These are phyloP conservation scores for Phymastichus coffea DNA, from an alignment of 1,140 invertebrate genomes.

Conservation along the genomic window DNA sequence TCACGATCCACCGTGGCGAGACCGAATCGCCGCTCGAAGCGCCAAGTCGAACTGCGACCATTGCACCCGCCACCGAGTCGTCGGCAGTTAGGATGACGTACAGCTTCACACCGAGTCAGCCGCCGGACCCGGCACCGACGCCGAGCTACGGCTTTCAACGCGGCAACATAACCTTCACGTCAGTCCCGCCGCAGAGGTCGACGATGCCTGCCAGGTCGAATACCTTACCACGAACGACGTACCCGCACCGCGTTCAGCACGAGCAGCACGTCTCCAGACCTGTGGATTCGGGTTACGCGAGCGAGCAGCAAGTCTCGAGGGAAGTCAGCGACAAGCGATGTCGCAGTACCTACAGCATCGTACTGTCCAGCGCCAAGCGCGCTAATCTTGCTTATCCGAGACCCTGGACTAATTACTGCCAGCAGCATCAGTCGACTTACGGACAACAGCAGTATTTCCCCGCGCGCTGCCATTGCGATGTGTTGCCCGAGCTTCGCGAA, in stretches of 20 bases:
- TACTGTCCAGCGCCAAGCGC: constrained; percentile 49
- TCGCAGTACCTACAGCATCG: constrained; percentile 70
- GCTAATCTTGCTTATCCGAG: constrained; percentile 27
- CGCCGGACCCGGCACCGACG: not conserved
- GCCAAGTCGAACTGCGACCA: constrained; percentile 34
- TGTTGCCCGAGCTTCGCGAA: constrained; percentile 52
- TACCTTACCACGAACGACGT: constrained; percentile 36
- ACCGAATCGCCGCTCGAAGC: constrained; percentile 22
- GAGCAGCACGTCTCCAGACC: constrained; percentile 15
- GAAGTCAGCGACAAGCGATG: constrained; percentile 55
- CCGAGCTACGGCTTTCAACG: constrained; percentile 52
- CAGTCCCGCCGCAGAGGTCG: constrained; percentile 48
- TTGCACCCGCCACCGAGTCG: constrained; percentile 36
- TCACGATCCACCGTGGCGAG: constrained; percentile 56
- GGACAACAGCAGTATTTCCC: constrained; percentile 33
- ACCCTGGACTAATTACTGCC: constrained; percentile 45
- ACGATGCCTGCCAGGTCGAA: constrained; percentile 23
- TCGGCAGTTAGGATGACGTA: constrained; percentile 57
- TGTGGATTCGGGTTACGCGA: constrained; percentile 54
- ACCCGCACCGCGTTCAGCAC: not conserved
- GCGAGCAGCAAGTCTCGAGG: constrained; percentile 50
- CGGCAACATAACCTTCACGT: constrained; percentile 60
- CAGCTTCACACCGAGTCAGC: constrained; percentile 48
- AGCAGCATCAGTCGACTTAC: constrained; percentile 45
- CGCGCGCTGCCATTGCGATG: constrained; percentile 41